These are phyloP conservation scores for Aspidiotus rigidus DNA, from an alignment of 2,888 invertebrate species.

Conservation along the genomic window DNA sequence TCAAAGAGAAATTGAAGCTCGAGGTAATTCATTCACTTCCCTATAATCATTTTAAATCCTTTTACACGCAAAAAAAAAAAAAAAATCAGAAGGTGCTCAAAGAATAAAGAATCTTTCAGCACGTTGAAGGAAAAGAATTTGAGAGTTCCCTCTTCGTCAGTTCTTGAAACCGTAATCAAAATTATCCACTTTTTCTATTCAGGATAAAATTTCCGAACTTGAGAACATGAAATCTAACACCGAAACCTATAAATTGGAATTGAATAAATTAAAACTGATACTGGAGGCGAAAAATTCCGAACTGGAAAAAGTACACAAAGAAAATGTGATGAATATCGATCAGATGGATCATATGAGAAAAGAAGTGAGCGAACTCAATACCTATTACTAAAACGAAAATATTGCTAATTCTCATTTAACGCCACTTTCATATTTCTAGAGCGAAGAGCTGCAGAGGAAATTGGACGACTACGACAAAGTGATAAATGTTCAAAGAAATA, in stretches of 20 bases:
- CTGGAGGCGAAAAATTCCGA: constrained; percentile 67
- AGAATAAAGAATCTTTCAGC: no score
- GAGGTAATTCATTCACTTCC: constrained; percentile 47
- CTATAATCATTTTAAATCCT: no score
- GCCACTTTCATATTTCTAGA: constrained; percentile 44
- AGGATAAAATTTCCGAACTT: constrained; percentile 47
- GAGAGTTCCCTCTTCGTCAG: background rate
- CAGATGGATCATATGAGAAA: constrained; percentile 62
- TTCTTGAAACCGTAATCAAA: background rate
- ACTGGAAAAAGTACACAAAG: constrained; percentile 57
- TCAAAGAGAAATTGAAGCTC: constrained; percentile 59
- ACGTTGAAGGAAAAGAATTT: no score
- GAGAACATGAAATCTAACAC: constrained; percentile 41
- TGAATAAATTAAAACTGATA: constrained; percentile 56
- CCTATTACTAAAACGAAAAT: no score
- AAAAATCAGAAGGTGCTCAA: no score
- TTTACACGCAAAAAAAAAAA: no score
- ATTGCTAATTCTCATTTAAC: no score
- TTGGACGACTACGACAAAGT: constrained; percentile 77
- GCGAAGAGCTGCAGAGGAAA: constrained; percentile 70
- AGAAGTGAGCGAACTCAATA: constrained; percentile 45
- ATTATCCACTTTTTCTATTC: constrained; percentile 34
- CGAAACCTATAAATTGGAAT: constrained; percentile 54
- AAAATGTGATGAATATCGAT: constrained; percentile 58
- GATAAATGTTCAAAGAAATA: constrained; percentile 67